Percentiles rank a stretch among this genome's conserved stretches.
These are phyloP conservation scores for Megaceryle maxima DNA, from an alignment of 2,113 vertebrate genomes.

Conservation along the genomic window DNA sequence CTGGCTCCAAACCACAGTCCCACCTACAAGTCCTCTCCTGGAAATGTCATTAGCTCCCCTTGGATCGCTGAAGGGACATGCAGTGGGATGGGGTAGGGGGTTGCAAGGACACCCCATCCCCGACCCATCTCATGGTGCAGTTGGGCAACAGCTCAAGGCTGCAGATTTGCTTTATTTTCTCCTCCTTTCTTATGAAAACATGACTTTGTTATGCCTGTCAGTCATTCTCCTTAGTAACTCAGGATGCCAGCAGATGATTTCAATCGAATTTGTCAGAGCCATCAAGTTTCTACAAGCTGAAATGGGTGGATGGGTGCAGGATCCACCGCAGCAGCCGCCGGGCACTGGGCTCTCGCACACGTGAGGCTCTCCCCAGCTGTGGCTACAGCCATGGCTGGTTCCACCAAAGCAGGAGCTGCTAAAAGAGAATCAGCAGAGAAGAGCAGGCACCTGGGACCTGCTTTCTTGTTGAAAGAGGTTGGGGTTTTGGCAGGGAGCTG, in stretches of 20 bases:
- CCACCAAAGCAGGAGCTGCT: background rate
- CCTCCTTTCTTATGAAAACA: background rate
- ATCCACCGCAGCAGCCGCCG: background rate
- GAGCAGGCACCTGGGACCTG: background rate
- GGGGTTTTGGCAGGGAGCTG: background rate
- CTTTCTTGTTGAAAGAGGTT: accelerated
- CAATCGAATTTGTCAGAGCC: background rate
- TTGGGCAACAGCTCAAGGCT: background rate
- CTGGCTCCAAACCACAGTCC: background rate
- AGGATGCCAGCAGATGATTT: background rate
- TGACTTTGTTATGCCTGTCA: background rate
- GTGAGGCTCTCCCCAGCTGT: background rate
- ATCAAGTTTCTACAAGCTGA: background rate
- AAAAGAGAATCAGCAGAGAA: background rate
- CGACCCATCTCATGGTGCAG: accelerated
- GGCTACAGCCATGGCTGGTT: background rate
- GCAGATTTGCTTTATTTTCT: accelerated
- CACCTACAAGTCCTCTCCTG: background rate
- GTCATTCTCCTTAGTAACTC: background rate
- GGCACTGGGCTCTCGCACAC: background rate
- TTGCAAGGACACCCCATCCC: background rate
- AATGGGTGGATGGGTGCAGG: background rate
- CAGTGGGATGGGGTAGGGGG: accelerated
- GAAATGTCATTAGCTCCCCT: background rate
- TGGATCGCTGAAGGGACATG: accelerated